Evolutionary conservation across 2,888 invertebrate species (phyloP).

Genomic region (Pherbina coryleti): DNA sequence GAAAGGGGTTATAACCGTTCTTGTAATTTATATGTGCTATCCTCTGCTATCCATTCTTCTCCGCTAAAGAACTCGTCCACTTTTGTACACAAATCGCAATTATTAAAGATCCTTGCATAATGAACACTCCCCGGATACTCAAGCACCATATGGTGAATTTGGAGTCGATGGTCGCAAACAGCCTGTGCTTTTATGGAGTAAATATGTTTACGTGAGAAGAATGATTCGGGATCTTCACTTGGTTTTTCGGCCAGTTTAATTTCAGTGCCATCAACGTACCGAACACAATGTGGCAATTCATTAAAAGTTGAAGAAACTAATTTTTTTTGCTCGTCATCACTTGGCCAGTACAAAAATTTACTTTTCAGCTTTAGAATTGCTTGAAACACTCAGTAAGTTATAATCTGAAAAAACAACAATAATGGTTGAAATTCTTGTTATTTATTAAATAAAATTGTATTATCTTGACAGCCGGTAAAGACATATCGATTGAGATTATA

Average conservation of each 20-base stretch:
- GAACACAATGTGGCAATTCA: slow-evolving; percentile 32
- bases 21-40: slow-evolving; percentile 20
- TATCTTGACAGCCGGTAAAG: no score
- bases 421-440: no score
- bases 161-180: background rate
- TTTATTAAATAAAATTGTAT: no score
- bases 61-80: slow-evolving; percentile 33
- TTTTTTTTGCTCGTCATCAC: background rate
- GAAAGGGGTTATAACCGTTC: background rate
- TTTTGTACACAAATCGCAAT: no score
- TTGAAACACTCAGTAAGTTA: no score
- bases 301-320: slow-evolving; percentile 6
- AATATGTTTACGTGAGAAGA: no score
- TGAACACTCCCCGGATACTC: slow-evolving; percentile 37
- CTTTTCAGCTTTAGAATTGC: background rate
- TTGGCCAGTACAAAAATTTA: background rate
- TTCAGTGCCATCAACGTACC: no score
- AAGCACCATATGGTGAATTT: slow-evolving; percentile 26
- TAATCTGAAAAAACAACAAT: background rate
- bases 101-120: slow-evolving; percentile 37
- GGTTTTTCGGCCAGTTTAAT: no score
- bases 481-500: no score
- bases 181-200: no score
- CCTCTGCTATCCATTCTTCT: slow-evolving; percentile 36
- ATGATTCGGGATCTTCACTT: no score